Evolutionary conservation across 2,888 invertebrate species (phyloP).

Genomic region (Drosophila niveifrons): DNA sequence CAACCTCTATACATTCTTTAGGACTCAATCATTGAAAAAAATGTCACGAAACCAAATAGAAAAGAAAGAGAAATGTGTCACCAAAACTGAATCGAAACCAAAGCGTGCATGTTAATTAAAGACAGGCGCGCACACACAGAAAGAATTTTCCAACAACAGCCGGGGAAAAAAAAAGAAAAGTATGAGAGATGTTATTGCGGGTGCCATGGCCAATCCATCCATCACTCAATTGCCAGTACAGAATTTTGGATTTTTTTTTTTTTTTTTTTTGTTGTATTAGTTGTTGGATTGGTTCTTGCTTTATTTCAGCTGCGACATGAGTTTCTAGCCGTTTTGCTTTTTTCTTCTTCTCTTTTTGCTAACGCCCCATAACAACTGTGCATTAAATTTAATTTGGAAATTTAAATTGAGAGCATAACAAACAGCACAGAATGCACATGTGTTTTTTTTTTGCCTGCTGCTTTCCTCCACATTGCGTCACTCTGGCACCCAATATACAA

Average conservation of each 20-base stretch:
- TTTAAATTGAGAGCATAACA: slow-evolving; percentile 53
- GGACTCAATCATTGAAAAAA: background rate
- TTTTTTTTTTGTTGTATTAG: background rate
- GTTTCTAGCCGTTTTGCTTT: slow-evolving; percentile 20
- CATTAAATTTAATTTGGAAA: slow-evolving; percentile 65
- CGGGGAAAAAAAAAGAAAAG: slow-evolving; percentile 20
- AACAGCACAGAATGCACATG: slow-evolving; percentile 58
- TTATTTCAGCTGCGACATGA: slow-evolving; percentile 40
- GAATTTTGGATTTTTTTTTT: slow-evolving; percentile 46
- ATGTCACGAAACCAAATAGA: slow-evolving; percentile 8
- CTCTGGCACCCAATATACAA: background rate
- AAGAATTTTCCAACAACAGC: slow-evolving; percentile 4
- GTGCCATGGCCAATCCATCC: slow-evolving; percentile 60
- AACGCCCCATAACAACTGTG: slow-evolving; percentile 64
- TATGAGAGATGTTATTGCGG: slow-evolving; percentile 32
- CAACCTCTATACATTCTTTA: slow-evolving; percentile 6
- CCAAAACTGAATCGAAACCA: slow-evolving; percentile 33
- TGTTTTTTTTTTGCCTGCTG: slow-evolving; percentile 42
- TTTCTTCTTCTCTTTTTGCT: slow-evolving; percentile 22
- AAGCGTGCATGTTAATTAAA: slow-evolving; percentile 71
- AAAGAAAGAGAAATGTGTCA: slow-evolving; percentile 25
- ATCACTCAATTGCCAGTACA: slow-evolving; percentile 72
- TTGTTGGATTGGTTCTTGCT: background rate
- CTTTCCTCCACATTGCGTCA: slow-evolving; percentile 22
- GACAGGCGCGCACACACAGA: slow-evolving; percentile 45